These are phyloP conservation scores for Apostichopus leukothele DNA, from an alignment of 53 echinoderm and acorn worm species.

Conservation along the genomic window DNA sequence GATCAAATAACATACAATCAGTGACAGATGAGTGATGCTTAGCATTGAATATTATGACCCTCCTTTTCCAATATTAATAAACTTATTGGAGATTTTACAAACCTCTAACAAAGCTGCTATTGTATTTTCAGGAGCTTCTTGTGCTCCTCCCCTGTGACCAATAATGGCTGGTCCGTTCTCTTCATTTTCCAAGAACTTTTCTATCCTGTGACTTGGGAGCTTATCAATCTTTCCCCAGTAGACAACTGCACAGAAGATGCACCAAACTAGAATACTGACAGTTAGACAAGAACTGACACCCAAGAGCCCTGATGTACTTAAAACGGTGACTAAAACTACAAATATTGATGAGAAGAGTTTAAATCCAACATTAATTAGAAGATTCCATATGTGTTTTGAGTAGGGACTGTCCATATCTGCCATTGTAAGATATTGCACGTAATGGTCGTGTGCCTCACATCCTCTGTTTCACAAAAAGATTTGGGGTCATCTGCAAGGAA, in stretches of 20 bases:
- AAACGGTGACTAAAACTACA: background rate
- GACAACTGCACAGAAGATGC: background rate
- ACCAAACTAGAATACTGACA: background rate
- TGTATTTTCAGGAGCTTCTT: constrained; percentile 83
- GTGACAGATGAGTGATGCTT: no score
- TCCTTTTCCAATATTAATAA: no score
- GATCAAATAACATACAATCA: no score
- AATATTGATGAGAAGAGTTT: constrained; percentile 10
- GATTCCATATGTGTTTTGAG: background rate
- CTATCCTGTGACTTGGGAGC: constrained; percentile 21
- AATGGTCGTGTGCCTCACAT: no score
- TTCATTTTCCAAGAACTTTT: constrained; percentile 22
- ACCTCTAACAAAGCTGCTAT: constrained; percentile 71
- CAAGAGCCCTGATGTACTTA: background rate
- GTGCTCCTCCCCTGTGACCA: constrained; percentile 74
- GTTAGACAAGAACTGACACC: background rate
- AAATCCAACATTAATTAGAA: constrained; percentile 12
- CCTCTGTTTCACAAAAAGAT: background rate
- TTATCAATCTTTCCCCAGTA: constrained; percentile 5
- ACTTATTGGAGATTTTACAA: background rate
- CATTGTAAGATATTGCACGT: background rate
- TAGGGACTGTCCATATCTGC: background rate
- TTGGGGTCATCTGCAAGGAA: background rate
- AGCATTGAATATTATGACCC: no score
- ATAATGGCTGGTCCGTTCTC: constrained; percentile 40